Percentiles rank a stretch among this genome's conserved stretches.
phyloP scores from a whole-genome alignment of 2,797 vertebrate genomes.

The Anguilla pacifica region DNA sequence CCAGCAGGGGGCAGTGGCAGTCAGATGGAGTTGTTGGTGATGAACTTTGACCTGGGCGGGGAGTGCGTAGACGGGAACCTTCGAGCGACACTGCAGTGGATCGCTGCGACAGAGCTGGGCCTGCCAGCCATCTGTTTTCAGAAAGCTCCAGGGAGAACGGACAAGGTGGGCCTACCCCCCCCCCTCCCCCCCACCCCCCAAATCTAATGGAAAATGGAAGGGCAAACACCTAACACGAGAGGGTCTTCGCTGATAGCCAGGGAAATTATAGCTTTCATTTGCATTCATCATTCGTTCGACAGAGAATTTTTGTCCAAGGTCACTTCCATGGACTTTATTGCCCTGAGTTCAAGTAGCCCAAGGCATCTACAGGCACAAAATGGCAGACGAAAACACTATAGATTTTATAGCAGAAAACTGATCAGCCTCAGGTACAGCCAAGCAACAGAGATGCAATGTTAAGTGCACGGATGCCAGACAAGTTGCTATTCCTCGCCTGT shows the following conservation, averaged over 20 bases:
- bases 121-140: constrained; percentile 78
- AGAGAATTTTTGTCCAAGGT: neutral
- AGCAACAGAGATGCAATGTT: neutral
- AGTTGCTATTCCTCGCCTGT: neutral
- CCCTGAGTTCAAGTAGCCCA: neutral
- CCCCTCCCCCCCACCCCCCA: neutral
- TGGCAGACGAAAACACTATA: no score
- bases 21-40: constrained; percentile 70
- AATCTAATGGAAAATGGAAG: neutral
- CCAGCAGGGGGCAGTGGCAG: constrained; percentile 54
- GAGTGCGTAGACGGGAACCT: constrained; percentile 68
- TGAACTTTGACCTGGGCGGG: constrained; percentile 78
- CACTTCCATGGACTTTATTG: neutral
- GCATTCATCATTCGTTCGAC: neutral
- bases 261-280: neutral
- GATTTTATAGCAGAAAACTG: no score
- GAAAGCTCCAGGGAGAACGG: constrained; percentile 77
- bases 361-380: neutral
- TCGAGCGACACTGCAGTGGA: constrained; percentile 77
- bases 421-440: neutral
- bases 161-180: constrained; percentile 67
- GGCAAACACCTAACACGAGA: neutral
- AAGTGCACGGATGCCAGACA: neutral
- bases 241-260: neutral
- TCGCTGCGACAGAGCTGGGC: constrained; percentile 78